Percentiles rank a stretch among this genome's conserved stretches.
phyloP scores from a whole-genome alignment of 2,113 vertebrate species.

The Melanotaenia duboulayi region DNA sequence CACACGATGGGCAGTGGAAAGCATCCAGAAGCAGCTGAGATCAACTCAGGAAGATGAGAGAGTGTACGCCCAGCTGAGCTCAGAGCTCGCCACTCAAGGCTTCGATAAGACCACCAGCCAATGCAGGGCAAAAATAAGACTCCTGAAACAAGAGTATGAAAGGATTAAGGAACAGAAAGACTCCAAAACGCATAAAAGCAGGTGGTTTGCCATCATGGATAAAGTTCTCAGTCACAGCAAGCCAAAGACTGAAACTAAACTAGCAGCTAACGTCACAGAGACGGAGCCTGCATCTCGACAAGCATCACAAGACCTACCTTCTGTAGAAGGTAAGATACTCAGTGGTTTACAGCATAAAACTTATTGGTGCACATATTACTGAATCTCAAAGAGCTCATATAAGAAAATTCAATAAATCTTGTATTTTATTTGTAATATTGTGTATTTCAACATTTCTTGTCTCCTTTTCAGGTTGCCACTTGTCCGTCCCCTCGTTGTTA shows the following conservation, averaged over 20 bases:
- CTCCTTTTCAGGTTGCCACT: constrained; percentile 4
- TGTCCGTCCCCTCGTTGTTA: constrained; percentile 39
- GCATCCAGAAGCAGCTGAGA: constrained; percentile 22
- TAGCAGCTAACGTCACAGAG: not conserved
- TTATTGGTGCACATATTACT: too few species aligned
- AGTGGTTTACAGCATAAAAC: not conserved
- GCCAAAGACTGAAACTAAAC: not conserved
- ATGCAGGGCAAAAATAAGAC: constrained; percentile 24
- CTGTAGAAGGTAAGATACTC: constrained; percentile 24
- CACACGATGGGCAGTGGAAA: constrained; percentile 27
- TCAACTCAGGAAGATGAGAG: constrained; percentile 5
- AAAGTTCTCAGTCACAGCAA: too few species aligned
- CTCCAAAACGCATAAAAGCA: constrained; percentile 1
- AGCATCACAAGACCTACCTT: constrained; percentile 1
- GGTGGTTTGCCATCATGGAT: constrained; percentile 40
- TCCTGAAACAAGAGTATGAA: constrained; percentile 36
- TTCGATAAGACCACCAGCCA: constrained; percentile 50
- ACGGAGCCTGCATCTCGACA: not conserved
- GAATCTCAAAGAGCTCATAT: too few species aligned
- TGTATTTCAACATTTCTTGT: not conserved
- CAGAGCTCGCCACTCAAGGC: constrained; percentile 39
- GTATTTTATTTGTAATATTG: not conserved
- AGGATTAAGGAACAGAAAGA: not conserved
- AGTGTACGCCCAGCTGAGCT: constrained; percentile 44
- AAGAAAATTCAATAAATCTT: not conserved